Evolutionary conservation across 2,797 vertebrate genomes (phyloP), one percentile per base, ranked within the genome.

Genomic region (Urophycis tenuis): DNA sequence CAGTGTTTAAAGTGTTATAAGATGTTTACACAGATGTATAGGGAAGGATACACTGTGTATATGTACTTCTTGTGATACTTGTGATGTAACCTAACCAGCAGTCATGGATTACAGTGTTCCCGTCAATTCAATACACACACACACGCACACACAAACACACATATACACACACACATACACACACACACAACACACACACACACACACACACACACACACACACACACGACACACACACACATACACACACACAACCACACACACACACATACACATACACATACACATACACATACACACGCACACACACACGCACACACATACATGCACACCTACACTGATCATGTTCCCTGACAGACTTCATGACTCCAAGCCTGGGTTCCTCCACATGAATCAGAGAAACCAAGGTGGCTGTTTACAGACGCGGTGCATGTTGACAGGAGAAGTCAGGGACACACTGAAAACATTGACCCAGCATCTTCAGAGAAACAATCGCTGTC

Each of bases 331-430:
- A 60, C n/a, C 2, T 32, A 45, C 41, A 19, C 39, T 32, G 14
- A 72, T 72, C 31, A 60, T 53, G 8, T 71, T 76, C 34, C 64
- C 71, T 33, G 39, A 53, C 31, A 72, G 75, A 76, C 75, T 39
- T 71, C 12, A 71, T 11, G 75, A 80, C 69, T 75, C 73, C 74
- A 79, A 73, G n/a, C 78, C 36, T 81, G 60, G 77, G 71, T 73
- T 29, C 77, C 19, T 77, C 41, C 73, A 14, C 53, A 53, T 69
- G 72, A 77, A 39, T 72, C 69, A 31, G 72, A 69, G 30, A 31
- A 45, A 29, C 15, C 35, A 15, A 22, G 74, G 32, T 30, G 10
- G 45, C 1, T 36, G 33, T 71, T 34, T 19, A 39, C 77, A 75
- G 45, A 67, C 31, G 15, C 67, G 30, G 22, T 53, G 45, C 10